phyloP scores from a whole-genome alignment of 2,113 vertebrate genomes.

The Apodemus speciosus region DNA sequence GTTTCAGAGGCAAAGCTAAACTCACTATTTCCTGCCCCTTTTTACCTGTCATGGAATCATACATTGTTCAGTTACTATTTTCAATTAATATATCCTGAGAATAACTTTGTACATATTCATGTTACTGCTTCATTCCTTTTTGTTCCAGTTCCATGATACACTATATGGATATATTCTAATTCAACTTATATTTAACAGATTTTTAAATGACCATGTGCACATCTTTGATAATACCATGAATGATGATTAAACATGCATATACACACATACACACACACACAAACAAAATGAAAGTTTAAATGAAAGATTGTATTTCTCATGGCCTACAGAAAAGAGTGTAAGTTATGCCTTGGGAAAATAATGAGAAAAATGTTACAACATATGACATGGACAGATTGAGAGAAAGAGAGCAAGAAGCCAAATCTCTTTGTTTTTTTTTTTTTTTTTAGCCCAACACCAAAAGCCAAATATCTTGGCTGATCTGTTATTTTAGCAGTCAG shows the following conservation, averaged over 20 bases:
- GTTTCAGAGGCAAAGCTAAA: accelerated
- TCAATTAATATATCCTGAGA: neutral
- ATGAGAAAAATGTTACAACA: too few species aligned
- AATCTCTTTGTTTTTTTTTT: too few species aligned
- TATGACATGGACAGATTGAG: too few species aligned
- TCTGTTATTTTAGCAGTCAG: neutral
- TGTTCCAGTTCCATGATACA: neutral
- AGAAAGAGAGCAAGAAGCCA: too few species aligned
- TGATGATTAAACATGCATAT: neutral
- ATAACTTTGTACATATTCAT: neutral
- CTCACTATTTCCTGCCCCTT: accelerated
- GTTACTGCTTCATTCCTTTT: neutral
- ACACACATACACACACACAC: neutral
- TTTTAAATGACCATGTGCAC: neutral
- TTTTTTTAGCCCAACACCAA: too few species aligned
- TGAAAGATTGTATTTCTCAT: too few species aligned
- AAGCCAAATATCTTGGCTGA: too few species aligned
- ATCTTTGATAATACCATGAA: neutral
- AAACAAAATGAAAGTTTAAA: too few species aligned
- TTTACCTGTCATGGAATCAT: neutral
- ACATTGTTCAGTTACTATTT: neutral
- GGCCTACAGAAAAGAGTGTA: too few species aligned
- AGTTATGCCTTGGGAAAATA: too few species aligned
- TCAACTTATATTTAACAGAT: neutral
- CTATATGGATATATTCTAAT: neutral